Conservation (phyloP, 2,113 vertebrate species). For the Mirza zaza region DNA sequence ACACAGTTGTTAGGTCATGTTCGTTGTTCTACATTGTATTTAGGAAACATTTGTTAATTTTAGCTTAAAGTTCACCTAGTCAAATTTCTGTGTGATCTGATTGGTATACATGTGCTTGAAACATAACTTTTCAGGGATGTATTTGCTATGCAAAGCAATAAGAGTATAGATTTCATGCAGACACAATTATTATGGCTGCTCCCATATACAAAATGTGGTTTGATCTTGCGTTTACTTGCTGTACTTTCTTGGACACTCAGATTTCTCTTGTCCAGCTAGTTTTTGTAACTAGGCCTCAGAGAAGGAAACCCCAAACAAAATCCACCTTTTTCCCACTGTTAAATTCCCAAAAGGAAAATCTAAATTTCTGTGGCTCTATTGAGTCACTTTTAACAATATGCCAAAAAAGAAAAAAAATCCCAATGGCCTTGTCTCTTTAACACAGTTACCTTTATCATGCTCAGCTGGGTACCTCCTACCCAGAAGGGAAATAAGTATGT, state of each 20-base stretch:
- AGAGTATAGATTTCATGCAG: not conserved
- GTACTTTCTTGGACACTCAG: not conserved
- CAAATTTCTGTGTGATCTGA: not conserved
- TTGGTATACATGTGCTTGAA: slow-evolving; percentile 16
- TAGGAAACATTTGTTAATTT: slow-evolving; percentile 36
- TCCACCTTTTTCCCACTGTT: not conserved
- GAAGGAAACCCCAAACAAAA: not conserved
- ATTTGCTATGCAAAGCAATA: slow-evolving; percentile 8
- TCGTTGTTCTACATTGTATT: not conserved
- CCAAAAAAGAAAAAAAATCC: not conserved
- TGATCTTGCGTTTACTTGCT: not conserved
- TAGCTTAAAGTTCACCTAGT: slow-evolving; percentile 20
- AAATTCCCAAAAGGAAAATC: slow-evolving; percentile 37
- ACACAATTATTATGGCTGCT: not conserved
- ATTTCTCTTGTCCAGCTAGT: slow-evolving; percentile 22
- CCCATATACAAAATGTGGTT: not conserved
- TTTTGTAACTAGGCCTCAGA: slow-evolving; percentile 1
- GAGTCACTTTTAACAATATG: slow-evolving; percentile 1
- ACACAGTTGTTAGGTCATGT: not conserved
- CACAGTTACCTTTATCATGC: not conserved
- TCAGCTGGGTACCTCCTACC: not conserved
- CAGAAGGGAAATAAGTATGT: slow-evolving; percentile 7
- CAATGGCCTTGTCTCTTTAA: slow-evolving; percentile 37
- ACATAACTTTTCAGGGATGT: not conserved
- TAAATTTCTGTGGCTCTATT: slow-evolving; percentile 12